A percentile compares a stretch with the other conserved stretches of the same genome.
Evolutionary conservation across 2,113 vertebrate genomes (phyloP).

Genomic region (Enhydra lutris): DNA sequence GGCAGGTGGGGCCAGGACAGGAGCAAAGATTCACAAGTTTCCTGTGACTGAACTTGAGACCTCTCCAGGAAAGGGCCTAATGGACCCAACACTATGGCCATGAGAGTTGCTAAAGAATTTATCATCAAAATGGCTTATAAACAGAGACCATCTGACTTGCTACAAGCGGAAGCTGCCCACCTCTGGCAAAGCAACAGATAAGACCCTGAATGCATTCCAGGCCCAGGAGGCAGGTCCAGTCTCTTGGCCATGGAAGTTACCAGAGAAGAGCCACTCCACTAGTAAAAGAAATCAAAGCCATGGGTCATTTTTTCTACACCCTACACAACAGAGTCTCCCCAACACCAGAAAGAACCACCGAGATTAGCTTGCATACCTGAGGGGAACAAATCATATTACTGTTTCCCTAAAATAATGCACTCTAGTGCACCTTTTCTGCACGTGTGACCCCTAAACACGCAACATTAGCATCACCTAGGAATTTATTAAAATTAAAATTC

Average conservation of each 20-base stretch:
- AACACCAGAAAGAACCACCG: neutral
- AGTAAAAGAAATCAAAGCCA: neutral
- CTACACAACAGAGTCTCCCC: neutral
- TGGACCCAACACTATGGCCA: neutral
- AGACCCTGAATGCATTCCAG: neutral
- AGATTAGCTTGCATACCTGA: neutral
- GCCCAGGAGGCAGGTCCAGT: neutral
- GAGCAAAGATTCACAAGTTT: neutral
- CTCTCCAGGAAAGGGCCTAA: neutral
- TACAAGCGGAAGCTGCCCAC: neutral
- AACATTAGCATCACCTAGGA: neutral
- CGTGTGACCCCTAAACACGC: neutral
- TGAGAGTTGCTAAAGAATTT: neutral
- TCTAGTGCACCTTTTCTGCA: neutral
- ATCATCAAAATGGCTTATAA: neutral
- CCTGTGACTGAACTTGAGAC: neutral
- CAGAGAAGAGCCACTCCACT: neutral
- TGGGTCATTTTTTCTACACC: neutral
- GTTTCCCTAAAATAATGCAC: neutral
- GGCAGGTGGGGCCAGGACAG: neutral
- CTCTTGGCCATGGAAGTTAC: neutral
- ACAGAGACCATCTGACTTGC: neutral
- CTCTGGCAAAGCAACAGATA: neutral
- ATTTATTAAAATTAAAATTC: neutral
- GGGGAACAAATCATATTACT: neutral